phyloP scores from a whole-genome alignment of 2,797 vertebrate genomes.

The Anolis apletophallus region DNA sequence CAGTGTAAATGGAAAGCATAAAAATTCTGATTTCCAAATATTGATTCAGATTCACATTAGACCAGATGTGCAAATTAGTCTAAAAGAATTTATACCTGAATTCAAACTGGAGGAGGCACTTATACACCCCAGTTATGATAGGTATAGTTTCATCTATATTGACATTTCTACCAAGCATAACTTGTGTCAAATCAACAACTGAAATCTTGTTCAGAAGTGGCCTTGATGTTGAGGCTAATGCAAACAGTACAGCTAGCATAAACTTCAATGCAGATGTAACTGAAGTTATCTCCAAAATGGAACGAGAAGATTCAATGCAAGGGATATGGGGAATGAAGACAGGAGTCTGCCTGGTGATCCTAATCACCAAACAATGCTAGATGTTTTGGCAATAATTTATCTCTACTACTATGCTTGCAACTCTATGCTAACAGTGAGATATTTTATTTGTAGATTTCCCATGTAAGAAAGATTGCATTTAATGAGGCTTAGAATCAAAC shows the following conservation, averaged over 20 bases:
- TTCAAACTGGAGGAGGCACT: too few species aligned
- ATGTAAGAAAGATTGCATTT: background rate
- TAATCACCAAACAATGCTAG: background rate
- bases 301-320: background rate
- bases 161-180: background rate
- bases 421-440: background rate
- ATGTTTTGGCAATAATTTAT: background rate
- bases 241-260: background rate
- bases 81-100: too few species aligned
- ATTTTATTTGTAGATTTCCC: background rate
- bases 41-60: too few species aligned
- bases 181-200: background rate
- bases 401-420: background rate
- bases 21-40: too few species aligned
- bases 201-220: background rate
- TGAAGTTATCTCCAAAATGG: background rate
- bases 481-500: background rate
- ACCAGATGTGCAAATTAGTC: too few species aligned
- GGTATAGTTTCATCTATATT: background rate
- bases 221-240: background rate
- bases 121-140: too few species aligned
- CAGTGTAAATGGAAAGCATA: too few species aligned
- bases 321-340: background rate
- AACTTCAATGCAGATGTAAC: too few species aligned
- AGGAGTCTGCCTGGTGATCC: background rate